phyloP scores from a whole-genome alignment of 2,888 invertebrate species.

The Drosophila tripunctata region DNA sequence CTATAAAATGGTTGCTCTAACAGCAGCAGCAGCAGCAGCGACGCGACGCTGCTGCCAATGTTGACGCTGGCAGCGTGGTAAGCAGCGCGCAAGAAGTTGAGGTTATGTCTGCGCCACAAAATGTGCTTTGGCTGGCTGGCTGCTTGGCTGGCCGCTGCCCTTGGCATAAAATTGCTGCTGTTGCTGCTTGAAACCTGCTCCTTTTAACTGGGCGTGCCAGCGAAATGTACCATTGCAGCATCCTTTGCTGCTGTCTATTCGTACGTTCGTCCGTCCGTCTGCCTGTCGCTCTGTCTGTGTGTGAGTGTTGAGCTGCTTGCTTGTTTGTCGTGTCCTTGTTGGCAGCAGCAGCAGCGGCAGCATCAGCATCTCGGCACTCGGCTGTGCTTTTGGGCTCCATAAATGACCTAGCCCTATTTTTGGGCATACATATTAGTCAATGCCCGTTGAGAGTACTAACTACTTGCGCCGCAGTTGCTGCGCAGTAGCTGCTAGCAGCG shows the following conservation, averaged over 20 bases:
- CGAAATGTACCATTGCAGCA: slow-evolving; percentile 27
- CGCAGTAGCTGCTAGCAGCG: slow-evolving; percentile 23
- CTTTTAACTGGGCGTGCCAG: slow-evolving; percentile 40
- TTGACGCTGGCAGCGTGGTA: slow-evolving; percentile 72
- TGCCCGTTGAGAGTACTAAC: slow-evolving; percentile 43
- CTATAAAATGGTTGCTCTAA: slow-evolving; percentile 72
- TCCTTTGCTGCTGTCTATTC: slow-evolving; percentile 25
- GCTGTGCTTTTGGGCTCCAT: slow-evolving; percentile 19
- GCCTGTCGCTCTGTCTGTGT: background rate
- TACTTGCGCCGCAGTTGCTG: slow-evolving; percentile 33
- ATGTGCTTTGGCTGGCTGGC: slow-evolving; percentile 72
- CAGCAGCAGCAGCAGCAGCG: no score
- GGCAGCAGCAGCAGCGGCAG: background rate
- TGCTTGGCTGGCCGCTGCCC: slow-evolving; percentile 60
- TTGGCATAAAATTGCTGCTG: slow-evolving; percentile 56
- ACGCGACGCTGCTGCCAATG: no score
- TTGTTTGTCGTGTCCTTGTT: slow-evolving; percentile 36
- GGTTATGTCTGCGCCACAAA: slow-evolving; percentile 79
- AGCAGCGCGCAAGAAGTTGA: slow-evolving; percentile 78
- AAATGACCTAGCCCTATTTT: slow-evolving; percentile 80
- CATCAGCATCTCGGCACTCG: slow-evolving; percentile 1
- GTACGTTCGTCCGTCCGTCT: no score
- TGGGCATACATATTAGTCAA: slow-evolving; percentile 43
- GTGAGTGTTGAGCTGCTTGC: background rate
- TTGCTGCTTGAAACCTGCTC: slow-evolving; percentile 19